phyloP scores from a whole-genome alignment of 1,140 invertebrate genomes.

The Agraylea sexmaculata region DNA sequence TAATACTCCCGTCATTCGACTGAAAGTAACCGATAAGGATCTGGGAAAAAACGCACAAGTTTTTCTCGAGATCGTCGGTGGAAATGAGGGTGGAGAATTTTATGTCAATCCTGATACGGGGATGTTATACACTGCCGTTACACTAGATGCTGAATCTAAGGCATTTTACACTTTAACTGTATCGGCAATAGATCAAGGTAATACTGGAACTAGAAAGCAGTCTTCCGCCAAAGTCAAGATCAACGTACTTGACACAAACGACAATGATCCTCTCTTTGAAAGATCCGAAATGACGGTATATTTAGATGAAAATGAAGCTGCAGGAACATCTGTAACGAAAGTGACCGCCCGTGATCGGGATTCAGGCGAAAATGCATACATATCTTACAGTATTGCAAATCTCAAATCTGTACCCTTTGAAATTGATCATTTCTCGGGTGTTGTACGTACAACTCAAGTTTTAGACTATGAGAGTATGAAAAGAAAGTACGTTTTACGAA shows the following conservation, averaged over 20 bases:
- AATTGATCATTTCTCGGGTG: conserved; percentile 89
- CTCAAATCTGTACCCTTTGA: conserved; percentile 83
- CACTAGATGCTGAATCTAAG: conserved; percentile 79
- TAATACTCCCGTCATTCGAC: conserved; percentile 73
- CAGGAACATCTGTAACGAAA: conserved; percentile 69
- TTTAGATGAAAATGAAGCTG: conserved; percentile 78
- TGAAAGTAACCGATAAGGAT: conserved; percentile 78
- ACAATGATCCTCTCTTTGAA: conserved; percentile 84
- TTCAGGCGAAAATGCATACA: conserved; percentile 86
- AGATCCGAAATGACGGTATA: conserved; percentile 50
- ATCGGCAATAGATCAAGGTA: conserved; percentile 80
- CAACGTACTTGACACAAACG: conserved; percentile 77
- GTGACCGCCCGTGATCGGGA: conserved; percentile 80
- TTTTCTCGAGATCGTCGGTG: conserved; percentile 79
- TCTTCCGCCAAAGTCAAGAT: conserved; percentile 85
- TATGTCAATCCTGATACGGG: conserved; percentile 77
- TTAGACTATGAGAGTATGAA: conserved; percentile 88
- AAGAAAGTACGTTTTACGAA: conserved; percentile 63
- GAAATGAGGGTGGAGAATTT: conserved; percentile 84
- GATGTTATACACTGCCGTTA: conserved; percentile 73
- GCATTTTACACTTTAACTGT: conserved; percentile 85
- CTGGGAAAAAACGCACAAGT: conserved; percentile 72
- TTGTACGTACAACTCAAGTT: conserved; percentile 66
- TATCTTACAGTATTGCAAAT: conserved; percentile 89
- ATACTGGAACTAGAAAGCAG: conserved; percentile 68